A percentile compares a stretch with the other conserved stretches of the same genome.
Conservation (phyloP, 1,140 invertebrate genomes). For the Meloidogyne exigua region DNA sequence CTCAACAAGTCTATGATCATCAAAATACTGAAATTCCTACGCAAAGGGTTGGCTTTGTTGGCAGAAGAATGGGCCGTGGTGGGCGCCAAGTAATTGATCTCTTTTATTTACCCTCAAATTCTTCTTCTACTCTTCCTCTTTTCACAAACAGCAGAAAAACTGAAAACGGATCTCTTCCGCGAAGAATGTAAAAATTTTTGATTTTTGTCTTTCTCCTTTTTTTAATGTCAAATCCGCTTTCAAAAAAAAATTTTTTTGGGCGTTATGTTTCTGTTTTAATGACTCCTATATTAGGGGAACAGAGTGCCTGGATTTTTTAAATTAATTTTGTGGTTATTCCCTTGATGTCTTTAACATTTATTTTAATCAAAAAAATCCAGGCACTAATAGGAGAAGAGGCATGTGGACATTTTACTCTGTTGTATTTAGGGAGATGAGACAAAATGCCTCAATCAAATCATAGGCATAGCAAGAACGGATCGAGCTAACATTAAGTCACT, state of each 20-base stretch:
- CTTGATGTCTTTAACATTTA: too few relatives aligned
- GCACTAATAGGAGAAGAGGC: too few relatives aligned
- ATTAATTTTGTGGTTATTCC: neutral
- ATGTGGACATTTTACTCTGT: too few relatives aligned
- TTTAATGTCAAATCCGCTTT: neutral
- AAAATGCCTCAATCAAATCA: too few relatives aligned
- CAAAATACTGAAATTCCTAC: neutral
- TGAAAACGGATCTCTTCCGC: slow-evolving; percentile 17
- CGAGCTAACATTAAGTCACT: too few relatives aligned
- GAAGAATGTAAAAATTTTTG: slow-evolving; percentile 18
- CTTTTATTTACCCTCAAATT: slow-evolving; percentile 18
- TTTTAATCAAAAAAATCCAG: too few relatives aligned
- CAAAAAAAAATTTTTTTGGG: slow-evolving; percentile 20
- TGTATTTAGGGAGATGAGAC: too few relatives aligned
- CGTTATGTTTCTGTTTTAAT: neutral
- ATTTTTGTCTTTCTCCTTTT: neutral
- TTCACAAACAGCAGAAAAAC: slow-evolving; percentile 4
- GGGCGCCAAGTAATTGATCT: slow-evolving; percentile 34
- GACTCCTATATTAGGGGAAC: neutral
- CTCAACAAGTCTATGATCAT: neutral
- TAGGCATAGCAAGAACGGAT: too few relatives aligned
- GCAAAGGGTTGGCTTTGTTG: slow-evolving; percentile 19
- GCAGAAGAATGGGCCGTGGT: slow-evolving; percentile 29
- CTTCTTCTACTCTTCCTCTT: neutral
- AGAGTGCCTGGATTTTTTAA: neutral